Base-by-base conservation (phyloP, 2,797 vertebrate genomes). In the Periparus ater region DNA sequence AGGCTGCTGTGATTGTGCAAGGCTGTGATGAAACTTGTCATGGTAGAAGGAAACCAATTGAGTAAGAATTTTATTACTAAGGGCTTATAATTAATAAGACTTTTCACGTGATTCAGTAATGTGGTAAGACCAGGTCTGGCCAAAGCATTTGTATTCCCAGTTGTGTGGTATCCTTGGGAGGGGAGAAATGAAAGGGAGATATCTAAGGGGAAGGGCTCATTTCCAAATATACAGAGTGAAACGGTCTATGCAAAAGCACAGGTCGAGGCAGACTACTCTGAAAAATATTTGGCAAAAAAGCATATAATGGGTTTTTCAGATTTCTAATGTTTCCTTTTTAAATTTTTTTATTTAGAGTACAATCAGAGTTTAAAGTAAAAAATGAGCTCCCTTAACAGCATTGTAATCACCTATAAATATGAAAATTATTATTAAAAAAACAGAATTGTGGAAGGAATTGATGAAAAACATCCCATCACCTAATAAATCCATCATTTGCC, bases 281-380 rank as follows among this genome's bases (percentile, higher is more conserved):
- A 89, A 94, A 88, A 84, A 67, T 88, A 73, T 27, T 87, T 93
- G 61, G 88, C 88, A 57, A 85, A 92, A 40, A 65, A n/a, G 10
- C 5, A 45, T 11, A 42, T 58, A 71, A 85, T 68, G 71, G 70
- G 22, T 54, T 90, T 85, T 88, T 94, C 83, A 95, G 63, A 50
- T 42, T 74, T 82, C 27, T 76, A 45, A 34, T 73, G 29, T 81
- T 91, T 91, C 12, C 13, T 25, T 40, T 66, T 38, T 15, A 10
- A 10, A 20, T 7, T 57, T 21, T 42, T 62, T 88, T 48, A 57
- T 89, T 85, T 90, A 72, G 79, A 74, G 38, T 23, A 89, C 27
- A 89, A 83, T 40, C 6, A 50, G 38, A 80, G 17, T 68, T 95
- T 68, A 47, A 68, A 67, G 19, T 16, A 63, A 85, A 94, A 95